These are phyloP conservation scores for Onychostruthus taczanowskii DNA, from an alignment of 2,113 vertebrate genomes.

Conservation along the genomic window DNA sequence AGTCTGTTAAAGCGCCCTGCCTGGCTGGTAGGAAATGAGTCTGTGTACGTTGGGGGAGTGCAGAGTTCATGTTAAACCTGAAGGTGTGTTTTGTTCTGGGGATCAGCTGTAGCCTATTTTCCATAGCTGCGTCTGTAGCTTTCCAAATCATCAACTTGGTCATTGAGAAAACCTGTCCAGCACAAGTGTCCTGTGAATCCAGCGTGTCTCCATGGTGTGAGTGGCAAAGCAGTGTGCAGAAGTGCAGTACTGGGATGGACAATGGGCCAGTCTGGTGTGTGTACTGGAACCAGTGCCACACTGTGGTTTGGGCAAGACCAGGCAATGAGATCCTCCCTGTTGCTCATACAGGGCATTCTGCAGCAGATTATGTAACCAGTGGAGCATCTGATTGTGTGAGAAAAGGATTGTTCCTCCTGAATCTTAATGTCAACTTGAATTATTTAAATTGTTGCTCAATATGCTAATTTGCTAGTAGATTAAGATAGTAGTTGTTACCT, in stretches of 20 bases:
- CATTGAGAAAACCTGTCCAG: neutral
- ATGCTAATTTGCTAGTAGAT: neutral
- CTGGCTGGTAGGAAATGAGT: neutral
- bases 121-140: neutral
- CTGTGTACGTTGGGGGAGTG: neutral
- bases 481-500: neutral
- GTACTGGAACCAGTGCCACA: neutral
- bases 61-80: neutral
- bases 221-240: neutral
- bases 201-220: neutral
- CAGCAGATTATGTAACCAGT: neutral
- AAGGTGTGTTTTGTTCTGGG: neutral
- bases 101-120: neutral
- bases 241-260: accelerated
- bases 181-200: neutral
- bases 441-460: neutral
- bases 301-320: neutral
- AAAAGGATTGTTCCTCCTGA: neutral
- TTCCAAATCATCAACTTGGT: neutral
- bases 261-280: accelerated
- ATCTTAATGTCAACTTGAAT: neutral
- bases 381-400: neutral
- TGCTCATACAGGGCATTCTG: neutral
- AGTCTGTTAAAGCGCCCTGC: neutral
- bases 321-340: neutral